Evolutionary conservation across 2,113 vertebrate species (phyloP), one percentile per base, ranked within the genome.

Genomic region (Tachysurus fulvidraco): DNA sequence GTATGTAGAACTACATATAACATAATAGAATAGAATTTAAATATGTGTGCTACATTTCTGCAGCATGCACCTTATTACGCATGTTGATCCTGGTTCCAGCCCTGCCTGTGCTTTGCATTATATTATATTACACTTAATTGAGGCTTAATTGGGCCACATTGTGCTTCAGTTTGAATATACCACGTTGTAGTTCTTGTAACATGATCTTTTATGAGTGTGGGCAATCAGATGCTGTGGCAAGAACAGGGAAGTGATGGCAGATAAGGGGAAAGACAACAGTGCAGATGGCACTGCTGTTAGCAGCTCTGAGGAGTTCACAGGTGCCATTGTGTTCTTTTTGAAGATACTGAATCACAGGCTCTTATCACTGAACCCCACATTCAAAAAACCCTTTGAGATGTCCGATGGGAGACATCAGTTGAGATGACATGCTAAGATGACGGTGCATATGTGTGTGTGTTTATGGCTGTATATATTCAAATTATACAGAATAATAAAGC

Each of bases 171-270:
- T 93, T 93, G 89, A 92, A 93, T 93, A 82, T 85, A 81, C 85
- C 46, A 87, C 25, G 13, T 82, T 25, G 59, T 77, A 36, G 28
- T 65, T 59, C 73, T 62, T 60, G 52, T 52, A 84, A 76, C 85
- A 89, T 90, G 91, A 88, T 88, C 86, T 89, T 91, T 92, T 89
- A 91, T 90, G 93, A 89, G 80, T 92, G 88, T 88, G 91, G 92
- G 91, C 90, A 92, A 91, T 93, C 90, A 90, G 92, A 89, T 90
- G 84, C 46, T 88, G 84, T 85, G 83, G 78, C 87, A 88, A 89
- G 91, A 92, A 93, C 86, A 91, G 83, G 91, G 86, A 93, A 92
- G 90, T 88, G 91, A 93, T 93, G 81, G 88, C 73, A 91, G 92
- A 93, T 94, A 92, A 71, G 76, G 79, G 88, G 87, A 88, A 85